Evolutionary conservation across 2,888 invertebrate species (phyloP), one percentile per base, ranked within the genome.

Genomic region (Xestobium rufovillosum): DNA sequence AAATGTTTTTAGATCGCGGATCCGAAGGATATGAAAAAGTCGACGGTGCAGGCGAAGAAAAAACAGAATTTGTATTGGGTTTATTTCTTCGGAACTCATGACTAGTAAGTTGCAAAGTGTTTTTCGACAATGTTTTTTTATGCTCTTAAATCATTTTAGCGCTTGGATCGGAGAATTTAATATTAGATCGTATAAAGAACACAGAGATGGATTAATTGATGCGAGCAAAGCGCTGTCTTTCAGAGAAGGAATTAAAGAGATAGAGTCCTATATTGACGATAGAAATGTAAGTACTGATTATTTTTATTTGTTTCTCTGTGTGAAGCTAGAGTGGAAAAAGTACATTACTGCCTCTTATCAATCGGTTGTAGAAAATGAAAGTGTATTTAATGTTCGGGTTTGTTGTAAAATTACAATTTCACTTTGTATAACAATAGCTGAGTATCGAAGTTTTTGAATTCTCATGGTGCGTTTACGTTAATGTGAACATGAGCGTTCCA

Each of bases 31-130:
- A 68, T 80, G 52, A 78, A 86, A 61, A 81, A n/a, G n/a, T n/a
- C n/a, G n/a, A n/a, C n/a, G n/a, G n/a, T n/a, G 78, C 59, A 82
- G 82, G 12, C 73, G 78, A 12, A 80, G 79, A 55, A 88, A 85
- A 61, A 82, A 84, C 6, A 76, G 78, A 42, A 62, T 77, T 31
- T n/a, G n/a, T 83, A 84, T 58, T 92, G 90, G 69, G 86, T 95
- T 48, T 92, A 82, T 68, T 95, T 94, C 71, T 94, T 90, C 67
- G 94, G 94, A 38, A 80, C 87, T n/a, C 84, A 89, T 55, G 91
- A 94, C 65, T 91, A 87, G 92, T 92, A 74, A 89, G 92, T 83
- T 58, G 6, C 4, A 34, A 14, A 33, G 4, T 6, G 14, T 10
- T 30, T 15, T 27, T 17, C 9, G 11, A 11, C 14, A 29, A n/a